Evolutionary conservation across 2,113 vertebrate genomes (phyloP), one percentile per base, ranked within the genome.

Genomic region (Catharus minimus): DNA sequence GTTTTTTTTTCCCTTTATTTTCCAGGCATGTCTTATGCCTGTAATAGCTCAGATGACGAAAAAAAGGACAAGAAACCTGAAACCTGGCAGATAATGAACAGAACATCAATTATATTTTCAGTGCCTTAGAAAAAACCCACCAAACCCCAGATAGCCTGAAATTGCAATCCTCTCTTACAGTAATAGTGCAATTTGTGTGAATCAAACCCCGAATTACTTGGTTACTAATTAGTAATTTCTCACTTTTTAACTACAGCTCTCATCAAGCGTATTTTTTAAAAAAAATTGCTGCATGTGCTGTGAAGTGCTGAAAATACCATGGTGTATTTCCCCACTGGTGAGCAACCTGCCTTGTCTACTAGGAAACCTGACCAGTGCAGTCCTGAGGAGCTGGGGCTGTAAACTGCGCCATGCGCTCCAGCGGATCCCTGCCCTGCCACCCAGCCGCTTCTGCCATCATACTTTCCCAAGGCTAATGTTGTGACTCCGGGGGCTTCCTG

Each of bases 201-300:
- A 93, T 97, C 91, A 96, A 97, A 95, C 89, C 94, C 73, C 38
- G 92, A 96, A 96, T 97, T 97, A 96, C 93, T 97, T 91, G 83
- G 93, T 95, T 96, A 96, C 96, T 96, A 95, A 92, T 95, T 94
- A 97, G 92, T 96, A 97, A 96, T 96, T 96, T 96, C 95, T 88
- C 82, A 86, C 86, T 89, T 95, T 91, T 92, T 76, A 95, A 95
- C 78, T 95, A 85, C 81, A 96, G 91, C 84, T 95, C 67, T 96
- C 95, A 97, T 92, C 61, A 88, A 92, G 38, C 44, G 84, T 65
- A 41, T 79, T 87, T 94, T 36, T 36, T 36, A 36, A 36, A 36
- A 76, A 87, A 81, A 86, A 39, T 6, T n/a, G 24, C 50, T 39
- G 82, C 53, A 82, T 21, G 71, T n/a, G 49, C 91, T 71, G 26